Evolutionary conservation across 2,797 vertebrate genomes (phyloP), one percentile per base, ranked within the genome.

Genomic region (Agapornis canus): DNA sequence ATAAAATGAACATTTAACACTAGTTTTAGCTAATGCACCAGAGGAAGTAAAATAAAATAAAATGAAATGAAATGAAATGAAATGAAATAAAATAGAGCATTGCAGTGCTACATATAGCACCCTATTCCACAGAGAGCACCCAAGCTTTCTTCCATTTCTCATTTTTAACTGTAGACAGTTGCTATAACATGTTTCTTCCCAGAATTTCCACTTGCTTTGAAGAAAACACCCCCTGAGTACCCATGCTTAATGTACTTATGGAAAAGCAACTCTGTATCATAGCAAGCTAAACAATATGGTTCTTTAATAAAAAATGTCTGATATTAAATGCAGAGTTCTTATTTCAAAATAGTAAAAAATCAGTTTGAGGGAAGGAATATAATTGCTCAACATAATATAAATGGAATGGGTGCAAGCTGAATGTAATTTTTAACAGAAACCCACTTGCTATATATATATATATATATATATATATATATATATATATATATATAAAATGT

Each of bases 141-240:
- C 52, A 70, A 73, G 73, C 35, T 92, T 84, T 95, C 82, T 94
- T 77, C 82, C 90, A 37, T 93, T 96, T 68, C 86, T 98, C 97
- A 98, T 98, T 99, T 98, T 98, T 98, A 98, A 98, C 98, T 97
- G 96, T 96, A 98, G 97, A 97, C 97, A 98, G 97, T 98, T 98
- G 97, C 98, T 97, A 98, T 97, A 96, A 86, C 42, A 75, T 4
- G 1, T 96, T 95, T 95, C 69, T 96, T 97, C 87, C 57, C 47
- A 91, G 98, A 98, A 98, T 98, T 98, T 98, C 98, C 97, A 96
- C 93, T 98, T 97, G 97, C 98, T 98, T 98, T 98, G 98, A 99
- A 98, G 98, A 98, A 97, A 98, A 97, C 96, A 98, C 98, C 98
- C 97, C 97, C 98, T 97, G 98, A 97, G 98, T 98, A 98, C 97